Percentiles rank a stretch among this genome's conserved stretches.
phyloP scores from a whole-genome alignment of 2,888 invertebrate genomes.

The Hydroisotoma schaefferi region DNA sequence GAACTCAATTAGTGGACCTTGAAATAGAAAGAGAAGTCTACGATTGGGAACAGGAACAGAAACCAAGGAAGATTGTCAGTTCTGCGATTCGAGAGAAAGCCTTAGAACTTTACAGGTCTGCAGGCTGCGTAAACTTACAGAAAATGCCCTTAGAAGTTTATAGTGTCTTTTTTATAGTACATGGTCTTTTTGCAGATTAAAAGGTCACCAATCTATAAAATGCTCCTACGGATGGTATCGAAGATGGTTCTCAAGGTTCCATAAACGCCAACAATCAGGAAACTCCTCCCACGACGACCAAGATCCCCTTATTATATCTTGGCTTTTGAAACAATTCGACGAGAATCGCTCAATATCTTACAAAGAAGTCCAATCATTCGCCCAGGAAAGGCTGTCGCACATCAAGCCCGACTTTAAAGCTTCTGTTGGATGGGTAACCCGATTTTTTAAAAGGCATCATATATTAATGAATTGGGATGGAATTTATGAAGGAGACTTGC shows the following conservation, averaged over 20 bases:
- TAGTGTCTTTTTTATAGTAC: too few species aligned
- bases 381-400: conserved; percentile 29
- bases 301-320: conserved; percentile 48
- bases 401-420: conserved; percentile 47
- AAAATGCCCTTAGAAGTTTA: too few species aligned
- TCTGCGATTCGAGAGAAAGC: conserved; percentile 49
- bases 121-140: too few species aligned
- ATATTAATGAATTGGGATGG: conserved; percentile 48
- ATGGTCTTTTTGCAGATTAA: conserved; percentile 30
- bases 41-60: conserved; percentile 31
- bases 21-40: conserved; percentile 33
- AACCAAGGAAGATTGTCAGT: conserved; percentile 31
- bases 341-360: conserved; percentile 49
- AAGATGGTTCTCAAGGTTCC: conserved; percentile 49
- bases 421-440: conserved; percentile 50
- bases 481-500: conserved; percentile 41
- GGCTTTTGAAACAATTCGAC: conserved; percentile 50
- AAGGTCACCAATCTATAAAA: conserved; percentile 47
- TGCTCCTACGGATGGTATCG: conserved; percentile 51
- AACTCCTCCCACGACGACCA: conserved; percentile 23
- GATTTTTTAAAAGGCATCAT: conserved; percentile 50
- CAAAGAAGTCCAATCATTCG: conserved; percentile 47
- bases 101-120: conserved; percentile 45
- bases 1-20: conserved; percentile 31
- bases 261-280: too few species aligned